Conservation (phyloP, 2,888 invertebrate genomes). For the Platycheirus albimanus region DNA sequence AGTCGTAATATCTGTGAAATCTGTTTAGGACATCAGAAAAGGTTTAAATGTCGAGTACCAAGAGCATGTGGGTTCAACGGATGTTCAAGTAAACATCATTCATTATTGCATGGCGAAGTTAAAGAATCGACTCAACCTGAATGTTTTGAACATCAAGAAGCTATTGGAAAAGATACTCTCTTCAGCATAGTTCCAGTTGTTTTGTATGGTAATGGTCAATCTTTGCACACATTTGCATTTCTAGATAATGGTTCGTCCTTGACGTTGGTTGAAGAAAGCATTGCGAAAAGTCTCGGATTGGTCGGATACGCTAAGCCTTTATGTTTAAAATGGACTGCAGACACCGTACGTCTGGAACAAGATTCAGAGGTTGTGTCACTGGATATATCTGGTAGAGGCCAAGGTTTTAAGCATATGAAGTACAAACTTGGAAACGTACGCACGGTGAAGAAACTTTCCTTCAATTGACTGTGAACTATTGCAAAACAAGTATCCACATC, state of each 20-base stretch:
- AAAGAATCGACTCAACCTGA: not conserved
- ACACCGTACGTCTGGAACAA: not conserved
- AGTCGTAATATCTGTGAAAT: not conserved
- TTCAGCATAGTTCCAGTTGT: constrained; percentile 7
- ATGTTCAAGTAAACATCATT: not conserved
- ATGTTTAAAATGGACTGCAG: constrained; percentile 24
- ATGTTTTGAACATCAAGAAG: not conserved
- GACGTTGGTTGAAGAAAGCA: not conserved
- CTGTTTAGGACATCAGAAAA: not conserved
- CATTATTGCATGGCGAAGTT: not conserved
- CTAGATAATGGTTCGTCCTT: constrained; percentile 6
- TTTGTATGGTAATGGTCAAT: not conserved
- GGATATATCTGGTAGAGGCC: not conserved
- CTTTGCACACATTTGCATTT: constrained; percentile 9
- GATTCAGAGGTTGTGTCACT: not conserved
- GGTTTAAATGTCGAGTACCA: not conserved
- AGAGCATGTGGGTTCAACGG: not conserved
- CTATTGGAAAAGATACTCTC: not conserved
- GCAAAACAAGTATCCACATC: not conserved
- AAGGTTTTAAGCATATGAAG: not conserved
- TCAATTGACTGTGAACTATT: not conserved
- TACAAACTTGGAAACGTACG: not conserved
- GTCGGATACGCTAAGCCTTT: not conserved
- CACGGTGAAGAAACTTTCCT: not conserved
- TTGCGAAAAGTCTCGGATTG: not conserved